Base-by-base conservation (phyloP, 2,888 invertebrate genomes). In the Physocephala rufipes region DNA sequence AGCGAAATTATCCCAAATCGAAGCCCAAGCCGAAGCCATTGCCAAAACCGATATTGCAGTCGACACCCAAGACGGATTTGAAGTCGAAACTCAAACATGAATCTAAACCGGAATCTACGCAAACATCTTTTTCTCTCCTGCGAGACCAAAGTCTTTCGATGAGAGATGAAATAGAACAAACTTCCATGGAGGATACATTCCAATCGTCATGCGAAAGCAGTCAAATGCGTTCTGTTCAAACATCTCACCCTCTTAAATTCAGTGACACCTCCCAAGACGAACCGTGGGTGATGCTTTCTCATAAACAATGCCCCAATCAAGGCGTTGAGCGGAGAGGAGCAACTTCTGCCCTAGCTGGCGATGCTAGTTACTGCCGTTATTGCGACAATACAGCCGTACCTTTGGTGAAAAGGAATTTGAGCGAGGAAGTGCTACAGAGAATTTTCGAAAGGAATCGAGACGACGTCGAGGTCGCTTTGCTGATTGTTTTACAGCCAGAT, bases 401-500 rank as follows among this genome's bases (percentile, higher is more conserved):
- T n/a, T 49, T 47, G 16, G 61, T 76, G 0, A 19, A 51, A 4
- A 66, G 72, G 16, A 69, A 71, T 47, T 53, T 81, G 0, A 13
- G 36, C 0, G 28, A 3, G 9, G 64, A 70, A 16, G 47, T 81
- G 3, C 5, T 53, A 0, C 21, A 30, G 3, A 24, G 77, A 21
- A 73, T 80, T 21, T 74, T 61, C 0, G 12, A 47, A 0, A 73
- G 73, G 1, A 1, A 26, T 0, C 74, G 69, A 4, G 43, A 59
- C 0, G 68, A 76, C 0, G 68, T 58, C 0, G 68, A 76, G 0
- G 68, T 82, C 2, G 74, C 78, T 9, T 47, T 82, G 1, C 77
- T 77, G 1, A 67, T 83, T 4, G 67, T 78, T 0, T 59, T 80
- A 2, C 78, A 79, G 2, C 58, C 73, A 7, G 75, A 79, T n/a